phyloP scores from a whole-genome alignment of 2,888 invertebrate species.

The Lottia scabra region DNA sequence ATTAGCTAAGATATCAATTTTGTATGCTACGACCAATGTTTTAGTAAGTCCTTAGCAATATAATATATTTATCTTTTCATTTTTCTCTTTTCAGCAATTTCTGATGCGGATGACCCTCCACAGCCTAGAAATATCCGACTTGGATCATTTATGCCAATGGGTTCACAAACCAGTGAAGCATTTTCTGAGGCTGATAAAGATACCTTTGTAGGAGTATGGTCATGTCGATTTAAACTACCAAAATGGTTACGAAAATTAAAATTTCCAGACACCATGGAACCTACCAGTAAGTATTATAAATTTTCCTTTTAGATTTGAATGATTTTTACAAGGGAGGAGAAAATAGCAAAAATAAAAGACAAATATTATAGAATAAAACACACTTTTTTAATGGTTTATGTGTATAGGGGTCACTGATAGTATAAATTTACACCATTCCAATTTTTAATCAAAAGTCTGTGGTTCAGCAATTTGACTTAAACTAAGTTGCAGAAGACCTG shows the following conservation, averaged over 20 bases:
- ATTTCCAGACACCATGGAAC: slow-evolving; percentile 53
- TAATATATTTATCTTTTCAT: background rate
- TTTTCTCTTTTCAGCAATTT: slow-evolving; percentile 37
- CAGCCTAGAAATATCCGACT: slow-evolving; percentile 50
- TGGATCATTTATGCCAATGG: slow-evolving; percentile 57
- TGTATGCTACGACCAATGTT: too few relatives aligned
- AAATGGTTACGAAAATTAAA: slow-evolving; percentile 41
- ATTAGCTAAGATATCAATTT: too few relatives aligned
- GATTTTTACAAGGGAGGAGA: too few relatives aligned
- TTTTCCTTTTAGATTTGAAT: too few relatives aligned
- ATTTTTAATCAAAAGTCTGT: too few relatives aligned
- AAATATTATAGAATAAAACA: too few relatives aligned
- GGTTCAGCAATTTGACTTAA: too few relatives aligned
- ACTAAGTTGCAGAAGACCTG: too few relatives aligned
- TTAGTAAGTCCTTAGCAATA: background rate
- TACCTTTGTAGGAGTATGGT: slow-evolving; percentile 44
- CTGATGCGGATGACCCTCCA: slow-evolving; percentile 38
- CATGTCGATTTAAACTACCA: slow-evolving; percentile 48
- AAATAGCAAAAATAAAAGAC: too few relatives aligned
- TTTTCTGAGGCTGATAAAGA: slow-evolving; percentile 40
- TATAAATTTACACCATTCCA: too few relatives aligned
- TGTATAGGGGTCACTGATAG: too few relatives aligned
- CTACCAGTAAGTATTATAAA: slow-evolving; percentile 48
- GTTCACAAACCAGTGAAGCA: slow-evolving; percentile 42
- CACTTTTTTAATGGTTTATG: too few relatives aligned